Base-by-base conservation (phyloP, 92 coral and sea anemone species). In the Ricordea florida region DNA sequence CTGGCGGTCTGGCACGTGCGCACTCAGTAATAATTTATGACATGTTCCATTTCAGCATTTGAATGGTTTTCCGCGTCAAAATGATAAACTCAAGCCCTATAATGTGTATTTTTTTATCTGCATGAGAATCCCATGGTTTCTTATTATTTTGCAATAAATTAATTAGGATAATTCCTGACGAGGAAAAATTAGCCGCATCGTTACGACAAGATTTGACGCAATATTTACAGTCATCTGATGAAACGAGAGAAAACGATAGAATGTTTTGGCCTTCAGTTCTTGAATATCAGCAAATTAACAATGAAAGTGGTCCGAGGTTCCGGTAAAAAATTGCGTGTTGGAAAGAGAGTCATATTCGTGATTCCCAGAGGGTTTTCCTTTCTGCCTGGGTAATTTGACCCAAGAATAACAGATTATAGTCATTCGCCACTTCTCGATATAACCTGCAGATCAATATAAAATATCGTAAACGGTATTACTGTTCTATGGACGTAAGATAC, bases 1-100 rank as follows among this genome's bases (percentile, higher is more conserved):
- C 57, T 55, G 44, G 33, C 30, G 72, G 80, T 86, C 42, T 70
- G 84, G 81, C 94, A 89, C 96, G 92, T 90, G 96, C 89, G 78
- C 89, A 61, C 66, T 65, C 64, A 43, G 86, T 69, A 90, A 90
- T 90, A 71, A 90, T 90, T 83, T 57, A 90, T 87, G 45, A 62
- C 29, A 38, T 90, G 76, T 62, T 43, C 81, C 65, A 70, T 55
- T 70, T 53, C 77, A 82, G 62, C 79, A 89, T 84, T 79, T 68
- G 79, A 89, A 79, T 89, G 86, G 84, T 82, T 79, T 84, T 74
- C 80, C 49, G 24, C 56, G 74, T 74, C 74, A 59, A 81, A 81
- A 75, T 83, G 88, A 55, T 74, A 85, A 30, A 32, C 21, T 51
- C 52, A 41, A 35, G n/a, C 11, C 24, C 50, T 33, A 30, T 17